These are phyloP conservation scores for Drosophila pruinosa DNA, from an alignment of 1,140 invertebrate species.

Conservation along the genomic window DNA sequence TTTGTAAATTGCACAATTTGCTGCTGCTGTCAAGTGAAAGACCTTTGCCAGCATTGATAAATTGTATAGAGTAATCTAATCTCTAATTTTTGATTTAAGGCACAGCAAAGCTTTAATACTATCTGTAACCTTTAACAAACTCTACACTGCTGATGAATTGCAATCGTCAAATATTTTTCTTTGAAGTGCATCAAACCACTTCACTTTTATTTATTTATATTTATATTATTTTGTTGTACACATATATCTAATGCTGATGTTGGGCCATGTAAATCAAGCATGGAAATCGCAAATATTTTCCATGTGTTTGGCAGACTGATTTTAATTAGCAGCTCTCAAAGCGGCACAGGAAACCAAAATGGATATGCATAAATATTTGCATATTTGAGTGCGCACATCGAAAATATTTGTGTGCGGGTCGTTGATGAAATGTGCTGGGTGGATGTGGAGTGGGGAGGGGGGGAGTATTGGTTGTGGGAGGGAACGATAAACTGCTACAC, in stretches of 20 bases:
- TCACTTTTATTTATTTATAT: background rate
- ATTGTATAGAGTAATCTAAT: conserved; percentile 1
- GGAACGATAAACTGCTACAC: conserved; percentile 78
- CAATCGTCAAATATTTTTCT: too few relatives aligned
- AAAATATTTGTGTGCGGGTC: conserved; percentile 64
- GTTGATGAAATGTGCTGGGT: conserved; percentile 39
- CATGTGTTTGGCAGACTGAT: conserved; percentile 56
- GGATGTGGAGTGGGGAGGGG: too few relatives aligned
- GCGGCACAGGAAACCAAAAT: conserved; percentile 25
- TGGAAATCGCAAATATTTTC: conserved; percentile 16
- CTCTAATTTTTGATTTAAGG: background rate
- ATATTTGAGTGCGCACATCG: conserved; percentile 69
- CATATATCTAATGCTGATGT: background rate
- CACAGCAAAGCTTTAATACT: too few relatives aligned
- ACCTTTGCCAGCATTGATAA: background rate
- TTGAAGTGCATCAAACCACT: background rate
- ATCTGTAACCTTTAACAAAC: background rate
- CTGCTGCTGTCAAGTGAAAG: conserved; percentile 17
- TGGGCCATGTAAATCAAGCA: conserved; percentile 31
- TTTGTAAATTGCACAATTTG: conserved; percentile 38
- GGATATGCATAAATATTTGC: conserved; percentile 75
- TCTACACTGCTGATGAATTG: too few relatives aligned
- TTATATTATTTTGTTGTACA: background rate
- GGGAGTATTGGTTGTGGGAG: too few relatives aligned
- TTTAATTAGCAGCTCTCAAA: conserved; percentile 68